A percentile compares a stretch with the other conserved stretches of the same genome.
phyloP scores from a whole-genome alignment of 2,888 invertebrate genomes.

The Cremastinae sp. region DNA sequence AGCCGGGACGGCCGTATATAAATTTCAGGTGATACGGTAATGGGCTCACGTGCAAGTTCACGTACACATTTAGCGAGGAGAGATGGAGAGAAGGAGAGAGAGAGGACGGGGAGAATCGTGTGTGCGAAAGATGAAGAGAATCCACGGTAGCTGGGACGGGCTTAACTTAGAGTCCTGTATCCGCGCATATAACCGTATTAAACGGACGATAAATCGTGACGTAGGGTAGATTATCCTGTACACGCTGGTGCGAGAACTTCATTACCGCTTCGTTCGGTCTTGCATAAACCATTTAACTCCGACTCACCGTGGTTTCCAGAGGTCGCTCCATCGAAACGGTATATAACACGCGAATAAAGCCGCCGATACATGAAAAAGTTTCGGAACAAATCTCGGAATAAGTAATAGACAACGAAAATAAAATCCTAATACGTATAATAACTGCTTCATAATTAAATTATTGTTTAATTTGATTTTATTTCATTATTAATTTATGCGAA shows the following conservation, averaged over 20 bases:
- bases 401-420: no score
- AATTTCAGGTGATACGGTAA: slow-evolving; percentile 48
- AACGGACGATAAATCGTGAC: slow-evolving; percentile 78
- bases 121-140: slow-evolving; percentile 33
- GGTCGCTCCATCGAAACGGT: slow-evolving; percentile 31
- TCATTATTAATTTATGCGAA: no score
- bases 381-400: no score
- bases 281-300: slow-evolving; percentile 80
- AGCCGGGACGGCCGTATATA: slow-evolving; percentile 40
- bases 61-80: neutral
- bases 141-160: slow-evolving; percentile 41
- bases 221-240: slow-evolving; percentile 77
- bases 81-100: slow-evolving; percentile 36
- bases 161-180: slow-evolving; percentile 59
- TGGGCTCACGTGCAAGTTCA: neutral
- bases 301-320: slow-evolving; percentile 78
- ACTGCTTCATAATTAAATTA: no score
- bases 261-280: slow-evolving; percentile 78
- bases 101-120: slow-evolving; percentile 48
- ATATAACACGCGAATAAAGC: neutral
- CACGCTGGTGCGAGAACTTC: slow-evolving; percentile 76
- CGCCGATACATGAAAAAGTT: no score
- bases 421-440: no score
- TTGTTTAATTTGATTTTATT: no score
- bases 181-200: slow-evolving; percentile 71